These are phyloP conservation scores for Stichodactyla helianthus DNA, from an alignment of 64 coral and sea anemone species.

Conservation along the genomic window DNA sequence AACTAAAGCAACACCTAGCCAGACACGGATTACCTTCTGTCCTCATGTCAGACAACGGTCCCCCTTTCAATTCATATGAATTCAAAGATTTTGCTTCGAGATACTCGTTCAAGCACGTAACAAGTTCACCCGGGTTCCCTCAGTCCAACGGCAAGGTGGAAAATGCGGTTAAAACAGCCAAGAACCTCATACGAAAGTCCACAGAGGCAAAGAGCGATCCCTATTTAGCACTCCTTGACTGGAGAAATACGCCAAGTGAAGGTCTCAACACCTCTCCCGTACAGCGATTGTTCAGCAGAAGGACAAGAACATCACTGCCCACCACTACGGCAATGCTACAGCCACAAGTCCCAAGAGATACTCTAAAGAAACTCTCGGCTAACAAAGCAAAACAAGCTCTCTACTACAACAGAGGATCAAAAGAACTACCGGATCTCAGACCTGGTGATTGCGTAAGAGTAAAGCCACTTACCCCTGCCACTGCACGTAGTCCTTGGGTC, in stretches of 20 bases:
- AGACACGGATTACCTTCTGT: constrained; percentile 10
- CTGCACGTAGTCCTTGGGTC: too few relatives aligned
- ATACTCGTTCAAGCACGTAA: constrained; percentile 23
- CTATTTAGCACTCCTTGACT: constrained; percentile 50
- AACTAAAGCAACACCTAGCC: too few relatives aligned
- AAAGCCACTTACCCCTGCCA: too few relatives aligned
- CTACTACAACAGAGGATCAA: too few relatives aligned
- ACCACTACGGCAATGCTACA: neutral
- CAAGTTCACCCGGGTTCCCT: constrained; percentile 13
- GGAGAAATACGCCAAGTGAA: constrained; percentile 35
- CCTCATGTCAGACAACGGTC: constrained; percentile 21
- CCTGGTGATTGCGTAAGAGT: too few relatives aligned
- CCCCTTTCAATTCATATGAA: constrained; percentile 17
- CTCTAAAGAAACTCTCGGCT: too few relatives aligned
- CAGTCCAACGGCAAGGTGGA: constrained; percentile 42
- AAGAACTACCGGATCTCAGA: too few relatives aligned
- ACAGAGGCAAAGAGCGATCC: constrained; percentile 30
- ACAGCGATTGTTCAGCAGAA: constrained; percentile 20
- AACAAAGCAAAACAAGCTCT: too few relatives aligned
- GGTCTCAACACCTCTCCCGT: constrained; percentile 24
- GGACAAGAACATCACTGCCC: constrained; percentile 43
- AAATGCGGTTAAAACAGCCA: constrained; percentile 40
- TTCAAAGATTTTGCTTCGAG: constrained; percentile 13
- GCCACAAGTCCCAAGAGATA: too few relatives aligned
- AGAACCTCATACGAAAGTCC: constrained; percentile 32